These are phyloP conservation scores for Phasianus colchicus DNA, from an alignment of 2,113 vertebrate genomes.

Conservation along the genomic window DNA sequence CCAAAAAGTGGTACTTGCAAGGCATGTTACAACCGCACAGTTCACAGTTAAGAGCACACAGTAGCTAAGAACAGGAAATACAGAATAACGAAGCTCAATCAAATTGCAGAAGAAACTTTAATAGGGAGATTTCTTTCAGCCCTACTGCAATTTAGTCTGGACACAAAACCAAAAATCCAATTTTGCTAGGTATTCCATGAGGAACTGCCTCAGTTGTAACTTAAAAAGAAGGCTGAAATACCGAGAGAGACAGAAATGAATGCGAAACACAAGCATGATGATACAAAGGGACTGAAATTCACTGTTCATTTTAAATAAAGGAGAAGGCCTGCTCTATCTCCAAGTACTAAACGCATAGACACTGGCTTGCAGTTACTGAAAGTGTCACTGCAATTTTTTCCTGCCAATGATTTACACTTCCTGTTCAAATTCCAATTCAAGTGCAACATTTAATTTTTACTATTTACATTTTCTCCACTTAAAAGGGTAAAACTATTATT, in stretches of 20 bases:
- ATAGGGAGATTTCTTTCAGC: not conserved
- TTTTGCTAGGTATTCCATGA: not conserved
- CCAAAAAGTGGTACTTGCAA: not conserved
- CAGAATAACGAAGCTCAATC: not conserved
- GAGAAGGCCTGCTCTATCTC: conserved; percentile 21
- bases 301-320: conserved; percentile 15
- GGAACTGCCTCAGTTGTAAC: conserved; percentile 10
- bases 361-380: conserved; percentile 15
- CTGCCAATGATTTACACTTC: conserved; percentile 25
- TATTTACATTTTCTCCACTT: conserved; percentile 40
- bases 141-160: conserved; percentile 8
- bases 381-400: conserved; percentile 22
- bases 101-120: not conserved
- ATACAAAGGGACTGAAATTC: conserved; percentile 39
- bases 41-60: conserved; percentile 2
- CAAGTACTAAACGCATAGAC: not conserved
- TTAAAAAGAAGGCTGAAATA: conserved; percentile 52
- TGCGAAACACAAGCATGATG: conserved; percentile 42
- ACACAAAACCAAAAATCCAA: conserved; percentile 34
- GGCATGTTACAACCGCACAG: not conserved
- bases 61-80: conserved; percentile 32
- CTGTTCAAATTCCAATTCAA: conserved; percentile 45
- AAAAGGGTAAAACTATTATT: conserved; percentile 23
- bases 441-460: conserved; percentile 39
- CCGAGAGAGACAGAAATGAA: conserved; percentile 59